These are phyloP conservation scores for Macaria notata DNA, from an alignment of 2,888 invertebrate genomes.

Conservation along the genomic window DNA sequence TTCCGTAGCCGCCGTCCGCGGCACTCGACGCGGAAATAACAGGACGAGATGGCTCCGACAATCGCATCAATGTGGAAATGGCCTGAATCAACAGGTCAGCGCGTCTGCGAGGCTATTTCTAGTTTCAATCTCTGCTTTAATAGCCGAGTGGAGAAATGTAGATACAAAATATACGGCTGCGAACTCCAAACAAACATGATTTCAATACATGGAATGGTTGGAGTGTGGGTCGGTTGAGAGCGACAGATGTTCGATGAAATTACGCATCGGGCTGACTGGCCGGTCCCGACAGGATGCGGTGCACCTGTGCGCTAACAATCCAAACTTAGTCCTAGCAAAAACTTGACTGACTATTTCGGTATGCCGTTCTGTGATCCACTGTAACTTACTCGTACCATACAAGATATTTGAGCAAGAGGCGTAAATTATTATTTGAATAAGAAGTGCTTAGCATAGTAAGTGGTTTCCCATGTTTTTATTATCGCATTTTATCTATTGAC, in stretches of 20 bases:
- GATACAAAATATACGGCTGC: constrained; percentile 18
- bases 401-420: too few species aligned
- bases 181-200: constrained; percentile 23
- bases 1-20: constrained; percentile 54
- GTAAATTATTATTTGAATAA: too few species aligned
- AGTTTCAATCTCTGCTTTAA: constrained; percentile 21
- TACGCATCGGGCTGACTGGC: constrained; percentile 55
- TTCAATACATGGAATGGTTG: constrained; percentile 18
- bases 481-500: constrained; percentile 8
- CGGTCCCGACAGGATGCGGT: constrained; percentile 66
- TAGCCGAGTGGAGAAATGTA: constrained; percentile 3
- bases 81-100: constrained; percentile 72
- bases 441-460: constrained; percentile 3
- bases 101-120: constrained; percentile 40
- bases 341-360: constrained; percentile 42
- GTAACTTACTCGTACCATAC: background rate
- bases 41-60: constrained; percentile 65
- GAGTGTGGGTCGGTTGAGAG: constrained; percentile 18
- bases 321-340: constrained; percentile 61
- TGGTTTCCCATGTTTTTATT: constrained; percentile 6
- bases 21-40: constrained; percentile 70
- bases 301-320: constrained; percentile 69
- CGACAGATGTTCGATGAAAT: constrained; percentile 69
- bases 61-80: constrained; percentile 67
- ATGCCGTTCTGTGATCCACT: constrained; percentile 24